A percentile compares a stretch with the other conserved stretches of the same genome.
Conservation (phyloP, 2,113 vertebrate genomes). For the Martes martes region DNA sequence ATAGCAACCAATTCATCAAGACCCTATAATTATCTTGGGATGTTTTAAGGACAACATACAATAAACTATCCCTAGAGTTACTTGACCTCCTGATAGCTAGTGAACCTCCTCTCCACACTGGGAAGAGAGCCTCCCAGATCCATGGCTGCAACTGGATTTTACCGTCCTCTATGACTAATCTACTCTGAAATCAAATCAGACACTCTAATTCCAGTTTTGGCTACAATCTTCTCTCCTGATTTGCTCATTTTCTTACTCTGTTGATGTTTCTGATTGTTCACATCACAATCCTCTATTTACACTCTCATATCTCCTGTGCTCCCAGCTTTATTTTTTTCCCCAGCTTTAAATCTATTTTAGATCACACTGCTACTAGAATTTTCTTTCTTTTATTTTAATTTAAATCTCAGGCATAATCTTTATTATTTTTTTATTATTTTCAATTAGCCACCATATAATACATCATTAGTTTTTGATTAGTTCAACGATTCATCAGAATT, state of each 20-base stretch:
- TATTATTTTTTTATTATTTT: too few relatives aligned
- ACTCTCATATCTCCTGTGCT: neutral
- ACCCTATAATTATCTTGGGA: neutral
- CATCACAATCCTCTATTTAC: neutral
- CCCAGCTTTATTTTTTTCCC: neutral
- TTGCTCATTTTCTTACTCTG: neutral
- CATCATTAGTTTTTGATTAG: too few relatives aligned
- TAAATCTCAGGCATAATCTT: too few relatives aligned
- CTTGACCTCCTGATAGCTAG: neutral
- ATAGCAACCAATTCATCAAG: neutral
- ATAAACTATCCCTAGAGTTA: neutral
- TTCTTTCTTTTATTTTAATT: too few relatives aligned
- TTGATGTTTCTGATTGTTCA: neutral
- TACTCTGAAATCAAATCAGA: neutral
- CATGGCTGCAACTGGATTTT: neutral
- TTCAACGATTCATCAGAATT: too few relatives aligned
- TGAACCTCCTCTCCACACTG: neutral
- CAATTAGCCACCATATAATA: too few relatives aligned
- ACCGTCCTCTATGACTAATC: neutral
- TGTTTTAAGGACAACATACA: neutral
- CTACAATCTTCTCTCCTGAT: neutral
- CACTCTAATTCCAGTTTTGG: neutral
- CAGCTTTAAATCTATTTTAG: neutral
- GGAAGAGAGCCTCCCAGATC: neutral
- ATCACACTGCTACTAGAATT: neutral